These are phyloP conservation scores for Eurypyga helias DNA, from an alignment of 2,113 vertebrate genomes.

Conservation along the genomic window DNA sequence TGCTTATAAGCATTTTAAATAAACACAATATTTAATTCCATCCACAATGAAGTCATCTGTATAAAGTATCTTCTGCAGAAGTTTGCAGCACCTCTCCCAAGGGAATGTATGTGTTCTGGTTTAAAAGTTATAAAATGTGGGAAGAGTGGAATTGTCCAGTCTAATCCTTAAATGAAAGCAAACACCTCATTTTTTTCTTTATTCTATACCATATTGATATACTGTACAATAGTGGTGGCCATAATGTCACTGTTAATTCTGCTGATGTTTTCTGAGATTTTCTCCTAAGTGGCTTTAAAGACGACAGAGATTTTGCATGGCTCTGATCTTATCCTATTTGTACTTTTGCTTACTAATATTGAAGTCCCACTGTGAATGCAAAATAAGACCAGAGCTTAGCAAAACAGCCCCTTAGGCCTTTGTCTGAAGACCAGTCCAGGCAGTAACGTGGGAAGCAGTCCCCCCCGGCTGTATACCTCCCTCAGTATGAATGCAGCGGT, in stretches of 20 bases:
- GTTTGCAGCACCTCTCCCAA: not conserved
- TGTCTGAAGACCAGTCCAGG: not conserved
- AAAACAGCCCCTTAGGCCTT: not conserved
- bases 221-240: not conserved
- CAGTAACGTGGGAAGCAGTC: fast-evolving
- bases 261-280: not conserved
- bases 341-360: not conserved
- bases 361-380: not conserved
- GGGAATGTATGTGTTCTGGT: not conserved
- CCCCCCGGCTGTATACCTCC: fast-evolving
- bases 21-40: not conserved
- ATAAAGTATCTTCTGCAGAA: not conserved
- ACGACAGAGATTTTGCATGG: not conserved
- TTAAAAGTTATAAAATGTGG: not conserved
- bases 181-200: not conserved
- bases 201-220: not conserved
- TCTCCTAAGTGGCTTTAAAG: not conserved
- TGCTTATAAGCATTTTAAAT: not conserved
- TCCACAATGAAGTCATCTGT: not conserved
- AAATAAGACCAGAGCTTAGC: not conserved
- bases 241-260: not conserved
- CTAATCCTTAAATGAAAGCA: not conserved
- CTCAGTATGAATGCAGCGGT: not conserved
- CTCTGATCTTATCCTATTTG: not conserved
- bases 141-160: not conserved